These are phyloP conservation scores for Choristoneura fumiferana DNA, from an alignment of 1,140 invertebrate species.

Conservation along the genomic window DNA sequence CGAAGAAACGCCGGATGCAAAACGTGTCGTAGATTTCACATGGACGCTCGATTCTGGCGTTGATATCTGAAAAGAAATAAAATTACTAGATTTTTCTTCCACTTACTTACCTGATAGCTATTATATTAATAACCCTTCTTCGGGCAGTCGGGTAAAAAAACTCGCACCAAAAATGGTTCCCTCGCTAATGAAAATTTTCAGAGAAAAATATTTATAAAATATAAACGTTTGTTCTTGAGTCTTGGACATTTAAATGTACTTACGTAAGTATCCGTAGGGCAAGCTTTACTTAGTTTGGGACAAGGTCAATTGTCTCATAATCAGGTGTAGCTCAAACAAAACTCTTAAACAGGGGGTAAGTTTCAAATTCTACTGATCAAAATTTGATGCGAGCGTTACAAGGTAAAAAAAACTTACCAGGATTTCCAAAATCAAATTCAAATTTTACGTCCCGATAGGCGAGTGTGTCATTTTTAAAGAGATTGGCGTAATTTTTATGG, in stretches of 20 bases:
- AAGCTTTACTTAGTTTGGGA: not conserved
- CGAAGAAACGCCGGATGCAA: not conserved
- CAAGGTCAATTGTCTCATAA: too few species aligned
- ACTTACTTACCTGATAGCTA: not conserved
- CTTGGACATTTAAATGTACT: too few species aligned
- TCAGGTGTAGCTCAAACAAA: not conserved
- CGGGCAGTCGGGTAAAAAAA: too few species aligned
- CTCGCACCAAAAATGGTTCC: too few species aligned
- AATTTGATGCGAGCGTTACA: not conserved
- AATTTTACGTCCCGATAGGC: not conserved
- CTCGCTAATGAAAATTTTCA: too few species aligned
- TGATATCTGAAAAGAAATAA: slow-evolving; percentile 19
- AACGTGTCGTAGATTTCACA: not conserved
- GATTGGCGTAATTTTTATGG: too few species aligned
- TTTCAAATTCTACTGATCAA: not conserved
- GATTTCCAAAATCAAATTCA: slow-evolving; percentile 2
- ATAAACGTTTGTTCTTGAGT: not conserved
- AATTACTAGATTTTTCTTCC: not conserved
- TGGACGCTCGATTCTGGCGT: not conserved
- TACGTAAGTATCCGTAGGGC: too few species aligned
- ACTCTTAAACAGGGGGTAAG: not conserved
- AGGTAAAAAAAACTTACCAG: not conserved
- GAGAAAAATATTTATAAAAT: too few species aligned
- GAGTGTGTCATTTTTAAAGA: not conserved
- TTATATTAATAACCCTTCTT: not conserved